Percentiles rank a stretch among this genome's conserved stretches.
Evolutionary conservation across 2,888 invertebrate genomes (phyloP).

Genomic region (Geotrupes spiniger): DNA sequence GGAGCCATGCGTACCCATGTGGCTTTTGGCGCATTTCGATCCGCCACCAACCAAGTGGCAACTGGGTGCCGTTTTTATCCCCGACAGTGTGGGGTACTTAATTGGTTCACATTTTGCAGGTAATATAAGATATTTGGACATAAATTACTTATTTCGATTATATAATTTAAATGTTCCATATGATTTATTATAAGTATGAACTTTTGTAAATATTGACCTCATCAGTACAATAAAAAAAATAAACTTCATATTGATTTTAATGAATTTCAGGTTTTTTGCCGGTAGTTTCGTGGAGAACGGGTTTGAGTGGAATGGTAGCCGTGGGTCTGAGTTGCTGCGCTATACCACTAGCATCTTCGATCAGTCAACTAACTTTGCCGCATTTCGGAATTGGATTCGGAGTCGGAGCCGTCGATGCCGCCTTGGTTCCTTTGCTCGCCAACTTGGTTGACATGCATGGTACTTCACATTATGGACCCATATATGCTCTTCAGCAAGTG

Average conservation of each 20-base stretch:
- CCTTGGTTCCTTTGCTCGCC: constrained; percentile 75
- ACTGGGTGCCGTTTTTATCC: constrained; percentile 78
- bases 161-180: too few relatives aligned
- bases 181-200: too few relatives aligned
- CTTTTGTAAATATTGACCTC: too few relatives aligned
- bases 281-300: constrained; percentile 43
- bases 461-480: constrained; percentile 68
- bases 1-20: constrained; percentile 80
- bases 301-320: constrained; percentile 42
- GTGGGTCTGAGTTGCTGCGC: constrained; percentile 44
- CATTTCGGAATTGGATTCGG: constrained; percentile 75
- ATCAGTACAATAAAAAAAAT: not conserved
- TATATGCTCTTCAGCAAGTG: constrained; percentile 82
- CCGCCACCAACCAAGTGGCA: constrained; percentile 71
- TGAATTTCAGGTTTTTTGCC: constrained; percentile 41
- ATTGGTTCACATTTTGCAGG: constrained; percentile 80
- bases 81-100: constrained; percentile 81
- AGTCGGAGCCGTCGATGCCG: constrained; percentile 77
- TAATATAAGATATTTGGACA: constrained; percentile 21
- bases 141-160: not conserved
- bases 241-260: not conserved
- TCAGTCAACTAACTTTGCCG: constrained; percentile 64
- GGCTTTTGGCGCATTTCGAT: constrained; percentile 67
- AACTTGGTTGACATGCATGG: constrained; percentile 63
- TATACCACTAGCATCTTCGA: constrained; percentile 40